phyloP scores from a whole-genome alignment of 2,888 invertebrate genomes.

The Hecatera dysodea region DNA sequence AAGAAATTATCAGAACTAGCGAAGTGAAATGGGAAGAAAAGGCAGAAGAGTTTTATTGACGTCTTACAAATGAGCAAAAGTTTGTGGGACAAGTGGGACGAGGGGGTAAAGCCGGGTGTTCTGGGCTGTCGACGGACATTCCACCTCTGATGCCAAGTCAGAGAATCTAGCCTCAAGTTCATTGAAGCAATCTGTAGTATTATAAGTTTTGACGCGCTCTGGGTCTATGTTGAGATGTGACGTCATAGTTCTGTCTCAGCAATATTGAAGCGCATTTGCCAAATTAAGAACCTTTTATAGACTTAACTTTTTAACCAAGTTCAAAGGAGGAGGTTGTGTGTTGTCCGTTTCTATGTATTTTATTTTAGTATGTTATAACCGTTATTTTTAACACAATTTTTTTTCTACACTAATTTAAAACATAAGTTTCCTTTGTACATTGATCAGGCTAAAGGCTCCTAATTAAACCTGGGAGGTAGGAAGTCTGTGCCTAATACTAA shows the following conservation, averaged over 20 bases:
- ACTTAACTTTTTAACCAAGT: background rate
- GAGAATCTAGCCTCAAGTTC: constrained; percentile 4
- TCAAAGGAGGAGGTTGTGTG: background rate
- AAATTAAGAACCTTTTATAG: background rate
- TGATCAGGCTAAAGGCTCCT: too few species aligned
- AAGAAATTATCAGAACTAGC: constrained; percentile 48
- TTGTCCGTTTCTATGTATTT: background rate
- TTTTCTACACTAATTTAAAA: too few species aligned
- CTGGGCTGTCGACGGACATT: constrained; percentile 1
- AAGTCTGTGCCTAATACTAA: too few species aligned
- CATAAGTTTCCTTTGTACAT: too few species aligned
- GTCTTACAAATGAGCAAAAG: constrained; percentile 59
- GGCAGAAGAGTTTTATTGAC: constrained; percentile 53
- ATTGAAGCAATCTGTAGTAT: constrained; percentile 4
- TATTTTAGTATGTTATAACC: too few species aligned
- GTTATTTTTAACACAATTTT: too few species aligned
- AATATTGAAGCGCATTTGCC: background rate
- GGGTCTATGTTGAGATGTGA: background rate
- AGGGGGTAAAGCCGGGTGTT: constrained; percentile 25
- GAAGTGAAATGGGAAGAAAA: constrained; percentile 38
- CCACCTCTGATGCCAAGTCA: constrained; percentile 9
- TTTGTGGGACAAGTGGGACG: constrained; percentile 31
- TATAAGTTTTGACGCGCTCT: constrained; percentile 7
- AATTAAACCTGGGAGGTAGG: too few species aligned
- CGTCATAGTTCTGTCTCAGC: background rate